Evolutionary conservation across 2,888 invertebrate species (phyloP).

Genomic region (Microplitis deprimator): DNA sequence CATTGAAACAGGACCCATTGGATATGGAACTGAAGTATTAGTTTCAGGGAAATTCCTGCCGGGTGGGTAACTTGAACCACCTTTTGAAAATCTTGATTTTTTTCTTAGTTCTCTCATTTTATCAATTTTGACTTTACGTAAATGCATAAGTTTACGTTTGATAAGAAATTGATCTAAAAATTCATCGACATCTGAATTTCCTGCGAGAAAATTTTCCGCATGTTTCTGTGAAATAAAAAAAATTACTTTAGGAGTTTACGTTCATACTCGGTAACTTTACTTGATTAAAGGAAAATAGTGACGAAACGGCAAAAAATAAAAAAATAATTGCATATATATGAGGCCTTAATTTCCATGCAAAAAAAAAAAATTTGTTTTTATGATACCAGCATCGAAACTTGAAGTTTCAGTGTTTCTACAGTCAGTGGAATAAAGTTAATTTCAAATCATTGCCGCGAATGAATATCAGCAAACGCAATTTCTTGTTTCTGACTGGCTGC

Average conservation of each 20-base stretch:
- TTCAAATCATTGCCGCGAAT: no score
- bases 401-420: no score
- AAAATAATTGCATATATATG: no score
- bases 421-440: no score
- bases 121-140: slow-evolving; percentile 91
- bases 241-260: neutral
- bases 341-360: no score
- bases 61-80: slow-evolving; percentile 60
- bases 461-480: no score
- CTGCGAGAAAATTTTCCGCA: slow-evolving; percentile 85
- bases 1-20: slow-evolving; percentile 82
- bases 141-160: slow-evolving; percentile 83
- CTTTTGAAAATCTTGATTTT: slow-evolving; percentile 64
- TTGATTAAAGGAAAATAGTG: neutral
- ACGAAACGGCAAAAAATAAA: neutral
- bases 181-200: slow-evolving; percentile 81
- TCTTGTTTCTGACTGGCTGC: no score
- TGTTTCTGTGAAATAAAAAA: slow-evolving; percentile 72
- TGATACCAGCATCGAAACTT: no score
- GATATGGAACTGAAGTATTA: slow-evolving; percentile 76
- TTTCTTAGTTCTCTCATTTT: slow-evolving; percentile 87
- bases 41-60: slow-evolving; percentile 72
- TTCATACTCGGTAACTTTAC: neutral
- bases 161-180: slow-evolving; percentile 89
- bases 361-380: no score